phyloP scores from a whole-genome alignment of 2,888 invertebrate genomes.

The Ectobius pallidus region DNA sequence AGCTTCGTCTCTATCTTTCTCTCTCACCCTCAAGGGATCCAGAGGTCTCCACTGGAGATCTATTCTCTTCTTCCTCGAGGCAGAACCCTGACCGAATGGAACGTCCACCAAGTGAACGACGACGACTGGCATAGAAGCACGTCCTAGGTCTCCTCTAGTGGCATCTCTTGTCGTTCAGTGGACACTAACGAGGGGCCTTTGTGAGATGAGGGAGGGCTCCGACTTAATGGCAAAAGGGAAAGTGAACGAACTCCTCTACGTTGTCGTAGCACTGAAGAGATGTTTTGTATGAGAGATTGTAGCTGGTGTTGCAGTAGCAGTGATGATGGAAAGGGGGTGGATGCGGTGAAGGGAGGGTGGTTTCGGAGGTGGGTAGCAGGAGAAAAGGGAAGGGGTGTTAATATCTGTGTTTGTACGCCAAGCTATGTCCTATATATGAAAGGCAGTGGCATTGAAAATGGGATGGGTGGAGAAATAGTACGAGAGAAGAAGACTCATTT shows the following conservation, averaged over 20 bases:
- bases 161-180: conserved; percentile 25
- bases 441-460: background rate
- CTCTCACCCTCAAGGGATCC: background rate
- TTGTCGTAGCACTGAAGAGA: conserved; percentile 21
- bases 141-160: conserved; percentile 12
- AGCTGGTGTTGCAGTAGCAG: background rate
- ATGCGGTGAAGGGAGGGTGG: background rate
- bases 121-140: background rate
- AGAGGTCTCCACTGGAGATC: conserved; percentile 15
- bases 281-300: conserved; percentile 26
- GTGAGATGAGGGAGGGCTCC: conserved; percentile 27
- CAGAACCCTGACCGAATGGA: background rate
- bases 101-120: background rate
- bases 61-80: background rate
- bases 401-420: conserved; percentile 39
- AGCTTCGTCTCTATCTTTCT: background rate
- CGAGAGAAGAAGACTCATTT: conserved; percentile 21
- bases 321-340: conserved; percentile 6
- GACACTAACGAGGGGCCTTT: conserved; percentile 43
- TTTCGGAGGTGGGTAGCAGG: background rate
- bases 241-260: conserved; percentile 19
- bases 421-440: conserved; percentile 11
- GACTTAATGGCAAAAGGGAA: conserved; percentile 30
- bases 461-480: conserved; percentile 9
- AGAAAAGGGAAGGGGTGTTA: conserved; percentile 32